These are phyloP conservation scores for Leucosticte australis DNA, from an alignment of 2,113 vertebrate species.

Conservation along the genomic window DNA sequence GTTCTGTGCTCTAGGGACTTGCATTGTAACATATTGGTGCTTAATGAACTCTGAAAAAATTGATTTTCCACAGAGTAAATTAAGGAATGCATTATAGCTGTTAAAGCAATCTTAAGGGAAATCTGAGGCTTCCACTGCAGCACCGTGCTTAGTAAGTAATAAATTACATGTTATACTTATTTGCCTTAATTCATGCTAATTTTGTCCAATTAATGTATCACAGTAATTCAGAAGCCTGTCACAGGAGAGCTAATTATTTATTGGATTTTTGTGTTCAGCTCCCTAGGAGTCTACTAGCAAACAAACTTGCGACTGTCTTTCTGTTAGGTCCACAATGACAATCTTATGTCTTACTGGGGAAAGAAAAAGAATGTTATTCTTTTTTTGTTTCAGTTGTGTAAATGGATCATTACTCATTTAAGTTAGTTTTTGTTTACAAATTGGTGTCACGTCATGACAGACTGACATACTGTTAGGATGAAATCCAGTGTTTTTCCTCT, in stretches of 20 bases:
- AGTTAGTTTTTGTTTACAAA: conserved; percentile 72
- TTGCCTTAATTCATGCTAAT: conserved; percentile 99
- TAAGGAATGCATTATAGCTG: conserved; percentile 99
- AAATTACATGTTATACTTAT: conserved; percentile 99
- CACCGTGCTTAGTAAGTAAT: conserved; percentile 99
- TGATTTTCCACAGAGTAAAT: conserved; percentile 99
- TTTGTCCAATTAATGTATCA: conserved; percentile 99
- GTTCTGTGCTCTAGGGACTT: conserved; percentile 90
- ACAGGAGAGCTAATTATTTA: conserved; percentile 99
- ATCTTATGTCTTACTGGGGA: conserved; percentile 71
- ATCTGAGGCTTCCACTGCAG: conserved; percentile 95
- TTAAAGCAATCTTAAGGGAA: conserved; percentile 99
- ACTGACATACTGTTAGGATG: conserved; percentile 55
- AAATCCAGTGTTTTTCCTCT: conserved; percentile 51
- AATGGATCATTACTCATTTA: conserved; percentile 67
- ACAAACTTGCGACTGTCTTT: conserved; percentile 84
- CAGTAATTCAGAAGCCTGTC: conserved; percentile 95
- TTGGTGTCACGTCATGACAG: conserved; percentile 42
- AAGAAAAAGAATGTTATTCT: conserved; percentile 49
- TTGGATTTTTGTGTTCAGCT: conserved; percentile 86
- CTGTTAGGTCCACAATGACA: conserved; percentile 73
- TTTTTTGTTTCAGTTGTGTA: conserved; percentile 61
- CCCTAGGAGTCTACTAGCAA: conserved; percentile 86
- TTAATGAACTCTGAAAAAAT: conserved; percentile 99
- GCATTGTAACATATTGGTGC: conserved; percentile 99